A percentile compares a stretch with the other conserved stretches of the same genome.
Conservation (phyloP, 2,113 vertebrate species). For the Oceanodroma tethys region DNA sequence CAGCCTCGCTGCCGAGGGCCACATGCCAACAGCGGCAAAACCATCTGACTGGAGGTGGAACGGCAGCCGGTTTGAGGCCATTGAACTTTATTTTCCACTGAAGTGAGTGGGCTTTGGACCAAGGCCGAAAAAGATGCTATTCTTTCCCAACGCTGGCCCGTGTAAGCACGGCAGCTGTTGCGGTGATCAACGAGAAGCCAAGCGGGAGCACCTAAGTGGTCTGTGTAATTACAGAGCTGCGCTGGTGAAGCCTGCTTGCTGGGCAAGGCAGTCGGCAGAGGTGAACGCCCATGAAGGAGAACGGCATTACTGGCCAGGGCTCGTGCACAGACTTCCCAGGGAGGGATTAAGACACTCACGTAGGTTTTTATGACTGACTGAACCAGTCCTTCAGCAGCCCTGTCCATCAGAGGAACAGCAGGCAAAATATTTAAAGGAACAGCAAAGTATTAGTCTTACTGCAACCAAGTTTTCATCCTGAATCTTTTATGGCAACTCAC, state of each 20-base stretch:
- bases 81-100: not conserved
- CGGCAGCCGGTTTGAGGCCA: not conserved
- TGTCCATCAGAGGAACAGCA: conserved; percentile 43
- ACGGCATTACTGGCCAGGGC: not conserved
- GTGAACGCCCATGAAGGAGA: conserved; percentile 7
- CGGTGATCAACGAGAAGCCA: conserved; percentile 24
- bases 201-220: not conserved
- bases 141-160: not conserved
- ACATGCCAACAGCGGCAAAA: not conserved
- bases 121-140: not conserved
- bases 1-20: not conserved
- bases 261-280: not conserved
- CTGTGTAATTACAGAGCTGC: not conserved
- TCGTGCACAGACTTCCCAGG: not conserved
- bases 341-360: conserved; percentile 39
- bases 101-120: not conserved
- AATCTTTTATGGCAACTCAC: not conserved
- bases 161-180: not conserved
- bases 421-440: conserved; percentile 46
- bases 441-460: conserved; percentile 4
- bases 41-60: not conserved
- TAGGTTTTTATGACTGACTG: conserved; percentile 47
- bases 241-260: not conserved
- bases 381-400: conserved; percentile 44
- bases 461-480: not conserved